Conservation (phyloP, 1,140 invertebrate species). For the Arion vulgaris region DNA sequence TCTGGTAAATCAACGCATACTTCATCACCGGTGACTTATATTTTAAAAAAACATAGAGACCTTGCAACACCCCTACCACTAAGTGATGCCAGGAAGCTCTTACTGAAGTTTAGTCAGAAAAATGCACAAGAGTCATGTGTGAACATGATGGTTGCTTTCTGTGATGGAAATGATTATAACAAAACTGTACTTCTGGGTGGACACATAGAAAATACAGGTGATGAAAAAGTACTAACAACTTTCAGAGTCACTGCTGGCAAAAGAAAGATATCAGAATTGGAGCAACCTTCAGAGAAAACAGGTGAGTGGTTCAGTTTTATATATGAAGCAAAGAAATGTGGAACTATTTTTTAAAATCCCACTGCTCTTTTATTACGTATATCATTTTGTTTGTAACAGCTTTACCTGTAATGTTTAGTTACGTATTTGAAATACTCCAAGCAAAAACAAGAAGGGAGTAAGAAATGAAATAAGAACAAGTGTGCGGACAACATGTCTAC, state of each 20-base stretch:
- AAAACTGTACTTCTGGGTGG: not conserved
- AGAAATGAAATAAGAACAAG: too few relatives aligned
- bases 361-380: too few relatives aligned
- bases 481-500: too few relatives aligned
- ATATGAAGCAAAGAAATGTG: too few relatives aligned
- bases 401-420: not conserved
- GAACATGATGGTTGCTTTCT: not conserved
- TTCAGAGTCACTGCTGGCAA: not conserved
- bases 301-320: not conserved
- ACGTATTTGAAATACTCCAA: too few relatives aligned
- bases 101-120: not conserved
- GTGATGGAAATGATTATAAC: constrained; percentile 11
- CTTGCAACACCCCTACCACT: not conserved
- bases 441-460: too few relatives aligned
- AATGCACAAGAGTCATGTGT: not conserved
- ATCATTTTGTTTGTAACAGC: not conserved
- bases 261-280: not conserved
- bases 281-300: not conserved
- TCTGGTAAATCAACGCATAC: not conserved
- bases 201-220: not conserved
- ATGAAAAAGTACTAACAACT: not conserved
- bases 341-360: too few relatives aligned
- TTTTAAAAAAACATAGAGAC: not conserved
- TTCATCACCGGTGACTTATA: not conserved
- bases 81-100: not conserved